A percentile compares a stretch with the other conserved stretches of the same genome.
Conservation (phyloP, 2,888 invertebrate genomes). For the Lasioglossum malachurum region DNA sequence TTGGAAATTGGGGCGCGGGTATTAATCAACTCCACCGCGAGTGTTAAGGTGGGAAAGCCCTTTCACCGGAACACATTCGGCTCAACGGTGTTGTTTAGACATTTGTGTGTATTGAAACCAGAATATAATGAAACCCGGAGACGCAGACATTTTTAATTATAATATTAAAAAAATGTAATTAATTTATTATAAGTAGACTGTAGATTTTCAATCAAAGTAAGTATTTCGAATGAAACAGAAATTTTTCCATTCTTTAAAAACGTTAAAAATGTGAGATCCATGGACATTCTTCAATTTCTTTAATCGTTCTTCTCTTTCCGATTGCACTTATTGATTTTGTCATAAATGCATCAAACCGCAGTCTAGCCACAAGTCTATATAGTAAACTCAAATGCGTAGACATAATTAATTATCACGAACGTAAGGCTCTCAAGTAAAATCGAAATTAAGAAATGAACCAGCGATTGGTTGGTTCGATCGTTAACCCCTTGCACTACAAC, state of each 20-base stretch:
- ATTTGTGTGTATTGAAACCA: background rate
- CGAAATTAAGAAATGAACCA: background rate
- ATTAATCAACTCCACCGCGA: constrained; percentile 47
- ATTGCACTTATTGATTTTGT: background rate
- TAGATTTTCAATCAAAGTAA: background rate
- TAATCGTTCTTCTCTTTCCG: background rate
- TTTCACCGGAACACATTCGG: background rate
- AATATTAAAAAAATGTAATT: background rate
- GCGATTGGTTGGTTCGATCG: background rate
- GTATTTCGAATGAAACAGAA: background rate
- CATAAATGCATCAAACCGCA: background rate
- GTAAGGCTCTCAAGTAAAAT: background rate
- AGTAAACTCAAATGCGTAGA: background rate
- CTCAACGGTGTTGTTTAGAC: background rate
- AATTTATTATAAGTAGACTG: no score
- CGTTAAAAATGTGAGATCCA: background rate
- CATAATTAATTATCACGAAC: background rate
- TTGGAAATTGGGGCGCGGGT: constrained; percentile 53
- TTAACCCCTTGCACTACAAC: background rate
- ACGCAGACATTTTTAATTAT: background rate
- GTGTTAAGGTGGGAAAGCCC: constrained; percentile 31
- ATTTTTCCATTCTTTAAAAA: background rate
- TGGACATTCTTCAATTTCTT: background rate
- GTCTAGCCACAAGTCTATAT: background rate
- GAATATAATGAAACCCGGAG: no score